Base-by-base conservation (phyloP, 2,888 invertebrate genomes). In the Macropis europaea region DNA sequence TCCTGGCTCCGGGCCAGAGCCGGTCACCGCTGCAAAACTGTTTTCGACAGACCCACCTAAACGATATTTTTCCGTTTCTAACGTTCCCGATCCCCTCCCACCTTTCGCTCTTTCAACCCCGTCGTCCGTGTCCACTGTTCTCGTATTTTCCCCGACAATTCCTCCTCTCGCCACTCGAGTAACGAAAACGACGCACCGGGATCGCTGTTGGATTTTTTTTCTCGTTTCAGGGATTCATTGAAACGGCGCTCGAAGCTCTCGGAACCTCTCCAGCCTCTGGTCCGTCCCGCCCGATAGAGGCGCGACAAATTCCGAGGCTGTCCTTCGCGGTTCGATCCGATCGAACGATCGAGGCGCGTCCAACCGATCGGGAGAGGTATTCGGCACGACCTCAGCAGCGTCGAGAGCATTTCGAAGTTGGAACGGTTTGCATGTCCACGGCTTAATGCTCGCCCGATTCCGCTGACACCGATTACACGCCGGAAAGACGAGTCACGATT, bases 1-100 rank as follows among this genome's bases (percentile, higher is more conserved):
- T 86, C n/a, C n/a, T 88, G 88, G 88, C 84, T 24, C 42, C 17
- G 50, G 22, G 84, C 88, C 89, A 89, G 81, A 42, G 70, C 64
- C 73, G 54, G 79, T 86, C 84, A 82, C 82, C 72, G 76, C 72
- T 52, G 79, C 83, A 85, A 69, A 86, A 87, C 86, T 86, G 82
- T 82, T 87, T 85, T 84, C 84, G 82, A 85, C 83, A 83, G 83
- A 80, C 66, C 74, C 68, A 81, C 77, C 71, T 80, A 79, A 83
- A 82, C 83, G 80, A 87, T 85, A 82, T 82, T 85, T 84, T 83
- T 82, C 77, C 82, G 63, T 79, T 80, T 24, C 53, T 54, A 76
- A 26, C 45, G 66, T 50, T 64, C 43, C 54, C 63, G 22, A 70
- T 59, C 53, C n/a, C 47, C 11, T 32, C 32, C n/a, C n/a, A n/a